These are phyloP conservation scores for Idaea aversata DNA, from an alignment of 2,888 invertebrate species.

Conservation along the genomic window DNA sequence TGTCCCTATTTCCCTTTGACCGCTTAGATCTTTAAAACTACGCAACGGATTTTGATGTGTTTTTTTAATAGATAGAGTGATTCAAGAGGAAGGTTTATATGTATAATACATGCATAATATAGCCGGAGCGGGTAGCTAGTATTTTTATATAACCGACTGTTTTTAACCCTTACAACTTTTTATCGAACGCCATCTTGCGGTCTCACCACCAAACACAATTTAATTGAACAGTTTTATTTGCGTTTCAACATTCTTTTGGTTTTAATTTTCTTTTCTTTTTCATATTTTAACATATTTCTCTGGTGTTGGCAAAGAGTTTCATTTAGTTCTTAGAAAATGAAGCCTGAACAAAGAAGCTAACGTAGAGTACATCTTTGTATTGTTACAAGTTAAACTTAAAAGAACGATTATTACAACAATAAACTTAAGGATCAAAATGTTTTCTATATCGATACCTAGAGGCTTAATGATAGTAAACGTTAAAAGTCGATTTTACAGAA, in stretches of 20 bases:
- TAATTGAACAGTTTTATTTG: conserved; percentile 78
- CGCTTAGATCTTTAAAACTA: no score
- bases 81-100: no score
- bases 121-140: no score
- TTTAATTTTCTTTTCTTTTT: conserved; percentile 64
- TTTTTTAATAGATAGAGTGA: no score
- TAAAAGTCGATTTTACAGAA: no score
- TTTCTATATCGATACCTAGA: neutral
- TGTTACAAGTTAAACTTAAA: neutral
- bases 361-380: neutral
- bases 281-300: conserved; percentile 62
- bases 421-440: neutral
- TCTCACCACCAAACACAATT: conserved; percentile 75
- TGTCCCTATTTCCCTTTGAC: no score
- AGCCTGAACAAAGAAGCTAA: conserved; percentile 4
- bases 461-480: neutral
- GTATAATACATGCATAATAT: no score
- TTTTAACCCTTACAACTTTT: conserved; percentile 49
- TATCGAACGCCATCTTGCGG: conserved; percentile 78
- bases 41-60: no score
- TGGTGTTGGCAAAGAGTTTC: conserved; percentile 46
- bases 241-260: conserved; percentile 60
- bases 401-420: neutral
- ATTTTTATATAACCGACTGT: no score
- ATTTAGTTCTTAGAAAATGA: conserved; percentile 27